These are phyloP conservation scores for Eucriotettix oculatus DNA, from an alignment of 2,888 invertebrate genomes.

Conservation along the genomic window DNA sequence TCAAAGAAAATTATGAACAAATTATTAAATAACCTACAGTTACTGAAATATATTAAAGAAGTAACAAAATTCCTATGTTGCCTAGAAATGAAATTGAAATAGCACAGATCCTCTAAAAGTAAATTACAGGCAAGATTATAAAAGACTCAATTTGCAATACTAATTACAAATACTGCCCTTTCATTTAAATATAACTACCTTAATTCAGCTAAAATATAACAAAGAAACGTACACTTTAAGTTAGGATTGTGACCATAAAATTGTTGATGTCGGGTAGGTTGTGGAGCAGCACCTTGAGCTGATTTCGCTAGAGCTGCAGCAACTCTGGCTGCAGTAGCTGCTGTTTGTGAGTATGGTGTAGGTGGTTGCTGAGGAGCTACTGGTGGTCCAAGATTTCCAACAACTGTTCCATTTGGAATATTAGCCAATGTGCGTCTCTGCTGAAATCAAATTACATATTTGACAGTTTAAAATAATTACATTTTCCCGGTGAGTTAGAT, in stretches of 20 bases:
- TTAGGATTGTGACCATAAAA: constrained; percentile 90
- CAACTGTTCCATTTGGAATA: constrained; percentile 31
- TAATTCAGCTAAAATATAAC: background rate
- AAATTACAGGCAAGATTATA: no score
- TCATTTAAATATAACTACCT: no score
- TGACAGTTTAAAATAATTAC: no score
- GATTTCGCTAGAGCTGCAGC: constrained; percentile 19
- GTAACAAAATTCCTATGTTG: no score
- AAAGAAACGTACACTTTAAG: constrained; percentile 40
- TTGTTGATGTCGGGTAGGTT: constrained; percentile 37
- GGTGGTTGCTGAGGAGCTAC: constrained; percentile 2
- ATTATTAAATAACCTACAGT: no score
- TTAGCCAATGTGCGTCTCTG: constrained; percentile 33
- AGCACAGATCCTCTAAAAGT: no score
- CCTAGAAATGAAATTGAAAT: no score
- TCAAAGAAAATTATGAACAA: no score
- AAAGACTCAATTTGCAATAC: no score
- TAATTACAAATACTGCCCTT: no score
- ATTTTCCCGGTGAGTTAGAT: no score
- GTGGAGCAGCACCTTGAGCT: constrained; percentile 17
- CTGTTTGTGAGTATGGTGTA: background rate
- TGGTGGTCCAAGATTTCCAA: constrained; percentile 12
- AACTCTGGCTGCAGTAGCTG: constrained; percentile 17
- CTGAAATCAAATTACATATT: constrained; percentile 11
- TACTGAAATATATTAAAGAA: no score